Evolutionary conservation across 2,113 vertebrate genomes (phyloP).

Genomic region (Lophotis ruficrista): DNA sequence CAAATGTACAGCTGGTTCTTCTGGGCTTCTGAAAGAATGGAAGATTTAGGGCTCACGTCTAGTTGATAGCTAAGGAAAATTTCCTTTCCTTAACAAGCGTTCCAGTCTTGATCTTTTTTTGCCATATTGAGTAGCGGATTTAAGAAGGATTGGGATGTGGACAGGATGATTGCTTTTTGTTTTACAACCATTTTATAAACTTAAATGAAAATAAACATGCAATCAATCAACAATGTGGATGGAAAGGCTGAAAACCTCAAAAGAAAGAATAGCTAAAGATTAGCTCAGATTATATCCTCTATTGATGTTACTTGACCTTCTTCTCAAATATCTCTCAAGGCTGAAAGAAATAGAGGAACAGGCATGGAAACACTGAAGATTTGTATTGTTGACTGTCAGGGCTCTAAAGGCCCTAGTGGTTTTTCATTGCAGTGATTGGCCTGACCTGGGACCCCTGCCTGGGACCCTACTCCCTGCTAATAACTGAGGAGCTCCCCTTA

Average conservation of each 20-base stretch:
- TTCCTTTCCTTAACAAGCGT: background rate
- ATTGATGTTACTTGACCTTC: background rate
- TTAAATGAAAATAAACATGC: background rate
- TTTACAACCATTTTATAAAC: background rate
- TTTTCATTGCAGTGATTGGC: background rate
- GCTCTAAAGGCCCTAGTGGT: background rate
- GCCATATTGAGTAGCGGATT: background rate
- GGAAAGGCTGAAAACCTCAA: background rate
- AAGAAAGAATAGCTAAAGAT: background rate
- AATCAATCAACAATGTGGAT: background rate
- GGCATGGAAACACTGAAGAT: background rate
- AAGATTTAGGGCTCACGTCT: background rate
- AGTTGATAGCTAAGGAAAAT: background rate
- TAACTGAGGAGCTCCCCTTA: background rate
- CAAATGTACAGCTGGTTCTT: background rate
- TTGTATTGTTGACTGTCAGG: background rate
- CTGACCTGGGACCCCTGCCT: background rate
- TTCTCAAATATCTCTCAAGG: background rate
- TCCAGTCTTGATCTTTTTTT: background rate
- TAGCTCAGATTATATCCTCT: background rate
- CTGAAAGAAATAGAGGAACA: background rate
- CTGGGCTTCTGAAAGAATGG: background rate
- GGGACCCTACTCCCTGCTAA: background rate
- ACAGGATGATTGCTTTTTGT: background rate
- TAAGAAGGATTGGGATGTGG: background rate